A percentile compares a stretch with the other conserved stretches of the same genome.
Evolutionary conservation across 2,888 invertebrate species (phyloP).

Genomic region (Lasioglossum leucozonium): DNA sequence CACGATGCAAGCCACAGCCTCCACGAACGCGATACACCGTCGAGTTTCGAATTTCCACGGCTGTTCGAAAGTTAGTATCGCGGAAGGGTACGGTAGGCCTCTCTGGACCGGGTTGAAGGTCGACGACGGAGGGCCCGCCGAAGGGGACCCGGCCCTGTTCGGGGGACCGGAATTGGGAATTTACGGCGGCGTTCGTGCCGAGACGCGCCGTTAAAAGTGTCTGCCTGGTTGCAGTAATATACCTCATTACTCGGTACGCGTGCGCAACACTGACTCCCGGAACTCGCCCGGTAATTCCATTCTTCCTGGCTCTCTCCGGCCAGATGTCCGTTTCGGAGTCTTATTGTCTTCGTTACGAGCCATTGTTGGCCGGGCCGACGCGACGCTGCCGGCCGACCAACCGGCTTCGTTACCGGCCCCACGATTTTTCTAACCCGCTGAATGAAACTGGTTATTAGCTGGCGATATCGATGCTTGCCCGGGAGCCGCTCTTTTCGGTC

Average conservation of each 20-base stretch:
- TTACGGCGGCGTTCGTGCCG: conserved; percentile 74
- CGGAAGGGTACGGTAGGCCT: conserved; percentile 51
- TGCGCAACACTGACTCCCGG: conserved; percentile 76
- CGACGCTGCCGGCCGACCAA: not conserved
- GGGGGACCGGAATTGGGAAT: conserved; percentile 76
- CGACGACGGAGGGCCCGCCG: conserved; percentile 31
- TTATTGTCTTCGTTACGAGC: conserved; percentile 36
- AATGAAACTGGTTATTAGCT: conserved; percentile 22
- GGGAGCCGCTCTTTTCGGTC: not conserved
- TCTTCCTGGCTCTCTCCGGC: conserved; percentile 54
- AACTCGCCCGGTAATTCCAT: conserved; percentile 74
- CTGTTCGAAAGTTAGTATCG: conserved; percentile 56
- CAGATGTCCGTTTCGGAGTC: conserved; percentile 58
- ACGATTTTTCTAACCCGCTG: not conserved
- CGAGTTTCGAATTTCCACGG: conserved; percentile 70
- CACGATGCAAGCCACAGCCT: conserved; percentile 62
- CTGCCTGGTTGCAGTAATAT: conserved; percentile 75
- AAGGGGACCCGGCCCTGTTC: conserved; percentile 19
- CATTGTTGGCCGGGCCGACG: conserved; percentile 17
- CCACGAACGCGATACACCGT: conserved; percentile 48
- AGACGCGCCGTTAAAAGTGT: conserved; percentile 77
- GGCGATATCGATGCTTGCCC: conserved; percentile 4
- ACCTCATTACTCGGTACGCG: conserved; percentile 77
- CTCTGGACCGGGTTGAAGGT: conserved; percentile 41
- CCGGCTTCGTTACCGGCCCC: conserved; percentile 6